Evolutionary conservation across 2,797 vertebrate species (phyloP).

Genomic region (Sebastes steindachneri): DNA sequence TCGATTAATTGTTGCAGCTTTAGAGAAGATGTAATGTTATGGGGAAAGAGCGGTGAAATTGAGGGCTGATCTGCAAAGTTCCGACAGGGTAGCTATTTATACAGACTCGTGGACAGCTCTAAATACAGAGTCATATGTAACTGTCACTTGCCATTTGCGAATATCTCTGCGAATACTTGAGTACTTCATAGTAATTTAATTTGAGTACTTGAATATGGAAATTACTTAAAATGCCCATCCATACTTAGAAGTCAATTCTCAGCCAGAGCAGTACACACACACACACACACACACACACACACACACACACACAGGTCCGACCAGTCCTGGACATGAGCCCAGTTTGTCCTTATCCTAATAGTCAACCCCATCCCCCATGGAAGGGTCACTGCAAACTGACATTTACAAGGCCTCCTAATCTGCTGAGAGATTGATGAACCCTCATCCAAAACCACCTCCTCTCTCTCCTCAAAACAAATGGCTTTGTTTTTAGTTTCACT

Average conservation of each 20-base stretch:
- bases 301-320: slow-evolving; percentile 10
- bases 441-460: slow-evolving; percentile 33
- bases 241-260: neutral
- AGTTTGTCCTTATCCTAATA: slow-evolving; percentile 48
- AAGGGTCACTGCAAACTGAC: slow-evolving; percentile 68
- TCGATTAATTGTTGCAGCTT: too few relatives aligned
- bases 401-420: slow-evolving; percentile 76
- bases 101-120: neutral
- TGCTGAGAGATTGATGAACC: slow-evolving; percentile 72
- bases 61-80: neutral
- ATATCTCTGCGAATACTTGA: neutral
- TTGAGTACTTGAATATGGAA: neutral
- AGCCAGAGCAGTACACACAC: slow-evolving; percentile 7
- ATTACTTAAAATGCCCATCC: neutral
- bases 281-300: too few relatives aligned
- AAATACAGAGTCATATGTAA: neutral
- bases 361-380: slow-evolving; percentile 51
- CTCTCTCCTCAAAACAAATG: slow-evolving; percentile 24
- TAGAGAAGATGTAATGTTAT: neutral
- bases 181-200: neutral
- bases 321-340: slow-evolving; percentile 27
- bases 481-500: slow-evolving; percentile 37
- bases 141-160: neutral
- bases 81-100: neutral
- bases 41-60: neutral